Evolutionary conservation across 2,797 vertebrate genomes (phyloP).

Genomic region (Alectoris magna): DNA sequence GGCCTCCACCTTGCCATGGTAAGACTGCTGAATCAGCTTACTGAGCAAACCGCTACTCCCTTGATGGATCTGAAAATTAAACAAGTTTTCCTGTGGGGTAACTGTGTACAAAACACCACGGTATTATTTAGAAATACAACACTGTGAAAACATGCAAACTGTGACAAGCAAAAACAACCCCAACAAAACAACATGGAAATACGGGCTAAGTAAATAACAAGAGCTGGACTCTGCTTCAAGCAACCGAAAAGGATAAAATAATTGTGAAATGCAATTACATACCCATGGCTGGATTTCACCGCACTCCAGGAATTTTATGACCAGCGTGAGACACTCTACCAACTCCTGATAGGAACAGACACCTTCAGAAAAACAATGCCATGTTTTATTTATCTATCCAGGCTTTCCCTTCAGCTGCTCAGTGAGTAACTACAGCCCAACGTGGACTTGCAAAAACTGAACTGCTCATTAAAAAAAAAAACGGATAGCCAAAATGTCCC

Average conservation of each 20-base stretch:
- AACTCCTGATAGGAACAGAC: slow-evolving; percentile 92
- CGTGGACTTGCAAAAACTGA: neutral
- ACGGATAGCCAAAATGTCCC: neutral
- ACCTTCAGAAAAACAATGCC: slow-evolving; percentile 75
- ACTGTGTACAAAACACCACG: neutral
- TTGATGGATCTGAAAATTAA: slow-evolving; percentile 87
- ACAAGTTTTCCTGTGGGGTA: neutral
- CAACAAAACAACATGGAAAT: neutral
- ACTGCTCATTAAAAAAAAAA: neutral
- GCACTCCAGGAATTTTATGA: slow-evolving; percentile 84
- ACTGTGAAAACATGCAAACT: neutral
- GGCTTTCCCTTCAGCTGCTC: neutral
- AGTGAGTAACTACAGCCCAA: neutral
- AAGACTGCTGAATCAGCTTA: slow-evolving; percentile 92
- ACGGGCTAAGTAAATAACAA: neutral
- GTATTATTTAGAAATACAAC: neutral
- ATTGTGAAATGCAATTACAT: slow-evolving; percentile 45
- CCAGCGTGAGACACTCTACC: slow-evolving; percentile 86
- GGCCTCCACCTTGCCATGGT: slow-evolving; percentile 83
- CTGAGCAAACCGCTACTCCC: slow-evolving; percentile 92
- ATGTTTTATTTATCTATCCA: neutral
- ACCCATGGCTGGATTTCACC: slow-evolving; percentile 95
- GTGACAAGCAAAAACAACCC: neutral
- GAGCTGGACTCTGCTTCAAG: neutral
- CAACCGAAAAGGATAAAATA: neutral